Conservation (phyloP, 2,113 vertebrate species). For the Hippopotamus amphibius region DNA sequence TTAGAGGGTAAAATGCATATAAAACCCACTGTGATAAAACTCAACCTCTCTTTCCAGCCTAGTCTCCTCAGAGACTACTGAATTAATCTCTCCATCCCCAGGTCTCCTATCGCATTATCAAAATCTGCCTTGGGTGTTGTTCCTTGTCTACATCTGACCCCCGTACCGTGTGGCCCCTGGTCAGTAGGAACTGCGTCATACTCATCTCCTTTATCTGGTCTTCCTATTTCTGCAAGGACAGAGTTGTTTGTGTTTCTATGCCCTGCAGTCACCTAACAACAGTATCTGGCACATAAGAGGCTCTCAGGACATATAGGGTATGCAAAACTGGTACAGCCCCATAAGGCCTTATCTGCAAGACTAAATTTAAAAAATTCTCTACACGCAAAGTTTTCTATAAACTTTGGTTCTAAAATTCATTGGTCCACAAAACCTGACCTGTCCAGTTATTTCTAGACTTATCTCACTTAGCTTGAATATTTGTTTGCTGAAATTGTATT, state of each 20-base stretch:
- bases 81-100: neutral
- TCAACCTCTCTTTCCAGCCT: neutral
- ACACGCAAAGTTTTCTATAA: neutral
- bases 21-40: neutral
- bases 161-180: neutral
- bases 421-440: neutral
- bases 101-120: neutral
- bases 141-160: neutral
- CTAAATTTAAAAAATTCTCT: neutral
- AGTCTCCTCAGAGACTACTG: neutral
- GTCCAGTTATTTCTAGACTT: neutral
- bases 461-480: neutral
- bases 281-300: neutral
- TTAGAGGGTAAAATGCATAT: neutral
- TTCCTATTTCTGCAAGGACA: neutral
- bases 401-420: conserved; percentile 42
- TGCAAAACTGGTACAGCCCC: neutral
- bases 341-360: neutral
- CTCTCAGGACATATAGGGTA: neutral
- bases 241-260: neutral
- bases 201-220: neutral
- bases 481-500: neutral
- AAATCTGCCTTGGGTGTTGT: neutral
- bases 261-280: neutral
- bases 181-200: neutral